These are phyloP conservation scores for Melinopterus prodromus DNA, from an alignment of 2,888 invertebrate genomes.

Conservation along the genomic window DNA sequence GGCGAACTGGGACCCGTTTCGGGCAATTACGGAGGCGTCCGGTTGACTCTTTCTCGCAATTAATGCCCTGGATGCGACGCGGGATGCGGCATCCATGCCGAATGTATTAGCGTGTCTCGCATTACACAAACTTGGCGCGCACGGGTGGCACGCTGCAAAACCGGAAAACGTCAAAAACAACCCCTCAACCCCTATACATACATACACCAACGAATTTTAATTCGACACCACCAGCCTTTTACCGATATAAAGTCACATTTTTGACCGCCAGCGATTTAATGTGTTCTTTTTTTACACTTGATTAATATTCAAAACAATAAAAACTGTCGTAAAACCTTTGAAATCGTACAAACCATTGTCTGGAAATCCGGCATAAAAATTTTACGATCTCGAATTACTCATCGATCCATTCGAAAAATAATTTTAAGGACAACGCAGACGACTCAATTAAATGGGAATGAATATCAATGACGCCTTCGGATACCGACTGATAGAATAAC, in stretches of 20 bases:
- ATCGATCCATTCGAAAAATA: background rate
- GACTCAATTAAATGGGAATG: constrained; percentile 15
- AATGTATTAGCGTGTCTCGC: background rate
- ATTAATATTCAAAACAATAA: constrained; percentile 4
- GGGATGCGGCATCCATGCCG: background rate
- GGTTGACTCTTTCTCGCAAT: background rate
- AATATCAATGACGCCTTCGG: background rate
- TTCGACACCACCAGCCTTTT: too few relatives aligned
- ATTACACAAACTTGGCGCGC: background rate
- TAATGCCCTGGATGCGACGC: background rate
- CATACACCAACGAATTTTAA: too few relatives aligned
- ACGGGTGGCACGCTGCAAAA: background rate
- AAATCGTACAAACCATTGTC: too few relatives aligned
- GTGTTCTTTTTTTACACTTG: background rate
- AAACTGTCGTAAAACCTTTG: background rate
- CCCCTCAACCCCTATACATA: too few relatives aligned
- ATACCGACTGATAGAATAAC: background rate
- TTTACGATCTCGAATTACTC: background rate
- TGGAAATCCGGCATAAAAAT: background rate
- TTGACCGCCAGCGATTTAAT: background rate
- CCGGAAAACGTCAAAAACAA: background rate
- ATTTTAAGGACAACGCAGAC: constrained; percentile 1
- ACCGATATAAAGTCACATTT: too few relatives aligned
- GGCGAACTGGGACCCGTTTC: background rate
- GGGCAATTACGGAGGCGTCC: background rate